Base-by-base conservation (phyloP, 64 coral and sea anemone species). In the Montipora capricornis region DNA sequence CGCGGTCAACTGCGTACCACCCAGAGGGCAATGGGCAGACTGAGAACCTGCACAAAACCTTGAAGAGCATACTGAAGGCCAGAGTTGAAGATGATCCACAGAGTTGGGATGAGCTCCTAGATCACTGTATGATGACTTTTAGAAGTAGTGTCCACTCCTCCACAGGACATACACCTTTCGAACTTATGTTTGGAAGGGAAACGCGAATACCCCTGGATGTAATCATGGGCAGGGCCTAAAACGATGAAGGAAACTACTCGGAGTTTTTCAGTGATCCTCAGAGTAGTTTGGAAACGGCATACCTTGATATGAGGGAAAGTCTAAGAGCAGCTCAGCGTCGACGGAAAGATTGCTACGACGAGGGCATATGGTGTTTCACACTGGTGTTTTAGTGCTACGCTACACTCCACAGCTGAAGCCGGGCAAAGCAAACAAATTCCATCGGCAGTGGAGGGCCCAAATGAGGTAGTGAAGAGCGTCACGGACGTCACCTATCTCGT, bases 401-500 rank as follows among this genome's bases (percentile, higher is more conserved):
- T 91, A 81, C 47, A 79, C 29, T 24, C 22, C 22, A 24, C 22
- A 24, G 22, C 22, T 24, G 22, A 24, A 24, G 22, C 22, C 22
- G 0, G 22, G 22, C 22, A 24, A 24, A 24, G 22, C 22, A 24
- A 24, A 24, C 22, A 24, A 24, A 24, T 24, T 47, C 74, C 87
- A 80, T 61, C 37, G 47, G 17, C 82, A 78, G 47, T 84, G 81
- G 20, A 83, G 47, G 82, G 88, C 17, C 70, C 75, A 1, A 88
- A 88, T 60, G 49, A 80, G 74, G 51, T 93, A 51, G 62, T 94
- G 15, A 64, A 74, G 4, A 47, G 68, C 20, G 85, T 89, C 60
- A 89, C 84, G 11, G 84, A 94, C 60, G 92, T 94, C 19, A 94
- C 66, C 22, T 94, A 94, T 64, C 20, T 24, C 20, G 53, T 94